These are phyloP conservation scores for Tinea trinotella DNA, from an alignment of 2,888 invertebrate genomes.

Conservation along the genomic window DNA sequence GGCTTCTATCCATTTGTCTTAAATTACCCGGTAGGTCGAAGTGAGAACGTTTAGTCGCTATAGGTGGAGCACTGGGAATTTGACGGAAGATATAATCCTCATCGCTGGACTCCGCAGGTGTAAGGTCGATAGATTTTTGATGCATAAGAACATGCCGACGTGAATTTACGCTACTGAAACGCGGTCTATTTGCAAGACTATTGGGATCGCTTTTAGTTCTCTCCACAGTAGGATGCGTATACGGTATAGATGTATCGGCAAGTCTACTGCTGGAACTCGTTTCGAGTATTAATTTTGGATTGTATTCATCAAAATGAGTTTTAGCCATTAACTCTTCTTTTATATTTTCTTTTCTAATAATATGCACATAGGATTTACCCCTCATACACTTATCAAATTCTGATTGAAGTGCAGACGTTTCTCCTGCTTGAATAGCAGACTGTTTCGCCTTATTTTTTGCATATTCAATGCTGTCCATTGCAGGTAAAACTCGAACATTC, in stretches of 20 bases:
- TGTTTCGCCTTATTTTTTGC: constrained; percentile 70
- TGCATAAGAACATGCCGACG: constrained; percentile 87
- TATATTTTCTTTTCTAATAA: constrained; percentile 66
- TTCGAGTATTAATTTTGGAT: constrained; percentile 75
- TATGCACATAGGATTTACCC: constrained; percentile 51
- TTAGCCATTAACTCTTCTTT: constrained; percentile 77
- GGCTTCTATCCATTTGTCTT: constrained; percentile 71
- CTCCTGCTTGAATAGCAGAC: constrained; percentile 46
- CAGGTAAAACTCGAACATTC: constrained; percentile 58
- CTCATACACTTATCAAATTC: constrained; percentile 74
- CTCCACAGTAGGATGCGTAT: constrained; percentile 81
- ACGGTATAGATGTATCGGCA: constrained; percentile 66
- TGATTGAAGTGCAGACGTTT: constrained; percentile 71
- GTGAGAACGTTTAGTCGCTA: constrained; percentile 80
- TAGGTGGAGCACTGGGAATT: constrained; percentile 80
- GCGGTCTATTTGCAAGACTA: constrained; percentile 79
- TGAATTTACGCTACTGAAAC: constrained; percentile 80
- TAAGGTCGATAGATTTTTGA: constrained; percentile 88
- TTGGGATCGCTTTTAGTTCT: constrained; percentile 91
- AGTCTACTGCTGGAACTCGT: constrained; percentile 67
- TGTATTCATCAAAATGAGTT: constrained; percentile 79
- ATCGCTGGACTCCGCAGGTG: constrained; percentile 88
- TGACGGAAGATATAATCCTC: constrained; percentile 85
- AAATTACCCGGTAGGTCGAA: constrained; percentile 74
- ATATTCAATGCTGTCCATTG: constrained; percentile 70